These are phyloP conservation scores for Bujurquina vittata DNA, from an alignment of 2,113 vertebrate genomes.

Conservation along the genomic window DNA sequence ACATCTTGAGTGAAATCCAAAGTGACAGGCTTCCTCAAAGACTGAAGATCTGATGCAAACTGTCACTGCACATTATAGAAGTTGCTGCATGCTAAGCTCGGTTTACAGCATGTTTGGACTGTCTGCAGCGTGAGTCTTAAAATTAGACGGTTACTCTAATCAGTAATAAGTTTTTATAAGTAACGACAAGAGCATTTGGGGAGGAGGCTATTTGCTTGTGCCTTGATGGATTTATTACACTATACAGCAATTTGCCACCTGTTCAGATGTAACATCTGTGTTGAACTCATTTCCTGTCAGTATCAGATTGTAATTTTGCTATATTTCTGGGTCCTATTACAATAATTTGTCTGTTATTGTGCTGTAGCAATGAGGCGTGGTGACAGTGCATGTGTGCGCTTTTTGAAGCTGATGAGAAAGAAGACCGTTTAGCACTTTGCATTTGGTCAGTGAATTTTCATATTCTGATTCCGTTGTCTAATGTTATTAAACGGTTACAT, in stretches of 20 bases:
- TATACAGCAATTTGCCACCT: constrained; percentile 42
- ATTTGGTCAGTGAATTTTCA: constrained; percentile 6
- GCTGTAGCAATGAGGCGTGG: not conserved
- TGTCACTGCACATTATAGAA: constrained; percentile 63
- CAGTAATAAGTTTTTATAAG: constrained; percentile 33
- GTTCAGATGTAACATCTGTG: constrained; percentile 45
- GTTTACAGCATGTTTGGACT: constrained; percentile 54
- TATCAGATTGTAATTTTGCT: constrained; percentile 38
- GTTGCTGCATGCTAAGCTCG: constrained; percentile 28
- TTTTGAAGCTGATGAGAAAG: constrained; percentile 1
- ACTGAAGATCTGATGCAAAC: constrained; percentile 66
- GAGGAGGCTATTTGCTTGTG: constrained; percentile 38
- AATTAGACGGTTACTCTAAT: constrained; percentile 31
- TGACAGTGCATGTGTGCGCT: not conserved
- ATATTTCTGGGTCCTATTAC: constrained; percentile 12
- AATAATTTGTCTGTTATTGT: constrained; percentile 10
- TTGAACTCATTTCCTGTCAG: constrained; percentile 29
- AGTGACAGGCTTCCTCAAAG: constrained; percentile 69
- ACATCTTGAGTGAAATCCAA: constrained; percentile 65
- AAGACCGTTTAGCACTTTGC: not conserved
- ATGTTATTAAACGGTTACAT: not conserved
- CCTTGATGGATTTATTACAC: constrained; percentile 51
- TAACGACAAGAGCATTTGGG: constrained; percentile 35
- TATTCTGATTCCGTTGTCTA: not conserved
- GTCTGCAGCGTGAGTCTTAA: constrained; percentile 33